Base-by-base conservation (phyloP, 2,113 vertebrate species). In the Anhinga anhinga region DNA sequence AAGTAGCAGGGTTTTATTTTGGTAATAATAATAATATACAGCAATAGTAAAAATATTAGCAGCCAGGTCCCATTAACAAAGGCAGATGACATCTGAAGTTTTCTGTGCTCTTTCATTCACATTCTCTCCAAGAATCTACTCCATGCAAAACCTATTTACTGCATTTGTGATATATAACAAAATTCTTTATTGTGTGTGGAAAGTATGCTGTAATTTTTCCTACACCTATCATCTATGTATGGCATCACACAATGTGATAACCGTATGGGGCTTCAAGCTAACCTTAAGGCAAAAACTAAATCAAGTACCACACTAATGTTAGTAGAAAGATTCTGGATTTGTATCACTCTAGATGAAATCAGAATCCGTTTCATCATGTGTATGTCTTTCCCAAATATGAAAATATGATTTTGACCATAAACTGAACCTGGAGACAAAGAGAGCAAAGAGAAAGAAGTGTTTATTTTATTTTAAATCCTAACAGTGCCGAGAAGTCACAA, bases 141-240 rank as follows among this genome's bases (percentile, higher is more conserved):
- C 26, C 49, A 10, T 53, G 32, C 3, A 16, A 73, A 81, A 45
- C 2, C 0, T n/a, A 9, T 6, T 45, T 79, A 38, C 34, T 74
- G 13, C 3, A 8, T 20, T 12, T 6, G 10, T 26, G 15, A 47
- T 22, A 74, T 3, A 13, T 29, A 29, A 61, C 3, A 56, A 61
- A 73, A 79, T 30, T 8, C 13, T 52, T 77, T 34, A 13, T 26
- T 15, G 8, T 15, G 2, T 0, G 0, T 32, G 7, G 58, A 47
- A 83, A 67, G 4, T 36, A 22, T 36, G 12, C 16, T 82, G 36
- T 15, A 82, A 36, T 34, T 53, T 86, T 90, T 77, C 23, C n/a
- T 45, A 32, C 8, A 2, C 15, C 12, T 93, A 8, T 61, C 22
- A n/a, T 2, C n/a, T 7, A 36, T 3, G 3, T 42, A 13, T 17